phyloP scores from a whole-genome alignment of 2,797 vertebrate genomes.

The Toxotes lorentzi region DNA sequence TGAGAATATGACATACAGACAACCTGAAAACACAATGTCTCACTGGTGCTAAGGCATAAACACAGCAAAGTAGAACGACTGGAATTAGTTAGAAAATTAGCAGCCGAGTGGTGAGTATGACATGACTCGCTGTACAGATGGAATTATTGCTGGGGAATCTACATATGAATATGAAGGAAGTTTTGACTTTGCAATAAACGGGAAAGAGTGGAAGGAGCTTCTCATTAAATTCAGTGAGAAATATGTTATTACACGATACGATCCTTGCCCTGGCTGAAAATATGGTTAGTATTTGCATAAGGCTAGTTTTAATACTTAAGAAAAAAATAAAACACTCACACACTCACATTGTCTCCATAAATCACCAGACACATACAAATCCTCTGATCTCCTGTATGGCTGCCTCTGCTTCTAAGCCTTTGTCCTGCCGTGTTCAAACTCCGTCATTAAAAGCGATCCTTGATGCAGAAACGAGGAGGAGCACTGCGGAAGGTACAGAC shows the following conservation, averaged over 20 bases:
- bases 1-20: no score
- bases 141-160: no score
- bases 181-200: neutral
- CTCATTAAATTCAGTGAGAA: no score
- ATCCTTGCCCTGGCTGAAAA: no score
- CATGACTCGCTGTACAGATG: no score
- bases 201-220: no score
- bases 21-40: no score
- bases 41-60: no score
- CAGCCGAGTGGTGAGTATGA: neutral
- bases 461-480: slow-evolving; percentile 40
- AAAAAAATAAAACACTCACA: neutral
- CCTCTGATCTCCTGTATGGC: slow-evolving; percentile 16
- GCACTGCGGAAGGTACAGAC: neutral
- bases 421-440: slow-evolving; percentile 31
- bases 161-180: neutral
- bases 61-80: no score
- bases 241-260: no score
- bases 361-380: neutral
- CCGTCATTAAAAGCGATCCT: slow-evolving; percentile 63
- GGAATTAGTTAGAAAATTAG: neutral
- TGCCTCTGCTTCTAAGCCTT: slow-evolving; percentile 51
- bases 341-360: neutral
- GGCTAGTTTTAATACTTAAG: neutral
- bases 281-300: neutral